Percentiles rank a stretch among this genome's conserved stretches.
Conservation (phyloP, 2,113 vertebrate species). For the Rattus rattus region DNA sequence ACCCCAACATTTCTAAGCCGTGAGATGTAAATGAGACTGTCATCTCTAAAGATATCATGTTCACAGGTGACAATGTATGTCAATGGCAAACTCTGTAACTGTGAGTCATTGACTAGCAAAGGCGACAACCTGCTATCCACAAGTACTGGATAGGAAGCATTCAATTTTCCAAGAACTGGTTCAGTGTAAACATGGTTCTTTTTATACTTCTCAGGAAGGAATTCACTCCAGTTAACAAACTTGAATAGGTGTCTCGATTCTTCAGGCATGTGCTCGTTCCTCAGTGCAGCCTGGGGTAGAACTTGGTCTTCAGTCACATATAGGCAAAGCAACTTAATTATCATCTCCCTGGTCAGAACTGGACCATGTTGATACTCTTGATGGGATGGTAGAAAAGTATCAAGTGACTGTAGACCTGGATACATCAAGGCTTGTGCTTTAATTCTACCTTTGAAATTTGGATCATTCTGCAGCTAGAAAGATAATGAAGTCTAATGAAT, state of each 20-base stretch:
- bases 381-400: slow-evolving; percentile 90
- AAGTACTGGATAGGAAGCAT: slow-evolving; percentile 17
- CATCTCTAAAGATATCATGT: slow-evolving; percentile 92
- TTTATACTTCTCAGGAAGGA: slow-evolving; percentile 88
- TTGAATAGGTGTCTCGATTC: slow-evolving; percentile 71
- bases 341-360: neutral
- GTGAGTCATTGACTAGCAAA: slow-evolving; percentile 85
- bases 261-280: slow-evolving; percentile 30
- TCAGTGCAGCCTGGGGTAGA: accelerated
- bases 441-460: slow-evolving; percentile 85
- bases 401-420: slow-evolving; percentile 90
- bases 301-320: neutral
- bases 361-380: slow-evolving; percentile 85
- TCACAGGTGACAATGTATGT: slow-evolving; percentile 91
- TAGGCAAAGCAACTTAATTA: neutral
- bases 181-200: slow-evolving; percentile 83
- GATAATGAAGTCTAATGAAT: neutral
- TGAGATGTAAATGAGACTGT: slow-evolving; percentile 90
- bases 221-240: slow-evolving; percentile 89
- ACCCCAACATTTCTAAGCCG: slow-evolving; percentile 87
- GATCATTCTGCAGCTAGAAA: slow-evolving; percentile 89
- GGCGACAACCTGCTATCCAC: slow-evolving; percentile 87
- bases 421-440: slow-evolving; percentile 92
- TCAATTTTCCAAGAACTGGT: neutral
- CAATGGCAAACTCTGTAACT: slow-evolving; percentile 86